Evolutionary conservation across 2,113 vertebrate genomes (phyloP).

Genomic region (Promerops cafer): DNA sequence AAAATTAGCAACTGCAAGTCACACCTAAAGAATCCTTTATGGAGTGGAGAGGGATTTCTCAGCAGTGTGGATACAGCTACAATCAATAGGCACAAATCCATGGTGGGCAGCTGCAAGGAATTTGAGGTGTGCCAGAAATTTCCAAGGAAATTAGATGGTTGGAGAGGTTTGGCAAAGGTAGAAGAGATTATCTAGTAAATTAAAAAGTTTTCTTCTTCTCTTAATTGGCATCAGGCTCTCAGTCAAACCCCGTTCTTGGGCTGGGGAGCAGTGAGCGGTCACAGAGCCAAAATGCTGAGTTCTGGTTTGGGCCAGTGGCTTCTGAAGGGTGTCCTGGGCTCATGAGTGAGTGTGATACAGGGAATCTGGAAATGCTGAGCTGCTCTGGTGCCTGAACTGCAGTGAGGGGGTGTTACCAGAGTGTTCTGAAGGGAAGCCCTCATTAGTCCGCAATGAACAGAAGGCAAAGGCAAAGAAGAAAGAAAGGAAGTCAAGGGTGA

Average conservation of each 20-base stretch:
- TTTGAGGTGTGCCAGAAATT: neutral
- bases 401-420: neutral
- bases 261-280: neutral
- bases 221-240: neutral
- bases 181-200: neutral
- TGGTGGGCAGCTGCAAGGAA: neutral
- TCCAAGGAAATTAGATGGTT: neutral
- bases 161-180: neutral
- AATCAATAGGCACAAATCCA: neutral
- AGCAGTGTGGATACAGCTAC: neutral
- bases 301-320: neutral
- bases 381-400: neutral
- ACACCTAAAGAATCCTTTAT: neutral
- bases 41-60: neutral
- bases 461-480: slow-evolving; percentile 7
- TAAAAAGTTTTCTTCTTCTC: neutral
- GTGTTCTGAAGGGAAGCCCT: slow-evolving; percentile 3
- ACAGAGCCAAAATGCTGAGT: neutral
- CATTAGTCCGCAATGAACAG: neutral
- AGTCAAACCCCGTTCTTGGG: neutral
- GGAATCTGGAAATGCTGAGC: slow-evolving; percentile 26
- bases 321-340: neutral
- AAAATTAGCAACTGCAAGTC: slow-evolving; percentile 2
- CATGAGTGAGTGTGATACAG: neutral
- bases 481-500: neutral